Conservation (phyloP, 2,888 invertebrate genomes). For the Oxystoma pomonae region DNA sequence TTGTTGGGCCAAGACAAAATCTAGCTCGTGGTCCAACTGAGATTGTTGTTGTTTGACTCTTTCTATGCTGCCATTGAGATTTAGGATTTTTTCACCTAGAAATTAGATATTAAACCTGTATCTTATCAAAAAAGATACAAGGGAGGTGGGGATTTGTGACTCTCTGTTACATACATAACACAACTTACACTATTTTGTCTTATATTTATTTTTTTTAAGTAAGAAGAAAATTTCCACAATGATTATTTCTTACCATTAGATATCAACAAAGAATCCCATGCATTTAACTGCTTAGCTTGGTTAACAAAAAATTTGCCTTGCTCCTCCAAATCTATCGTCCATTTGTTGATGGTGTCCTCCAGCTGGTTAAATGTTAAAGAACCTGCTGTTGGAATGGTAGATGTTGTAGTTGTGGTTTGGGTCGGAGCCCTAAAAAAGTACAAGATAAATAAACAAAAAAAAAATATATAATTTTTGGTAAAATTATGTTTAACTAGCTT, state of each 20-base stretch:
- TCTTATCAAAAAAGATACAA: too few species aligned
- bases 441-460: too few species aligned
- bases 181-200: too few species aligned
- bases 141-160: too few species aligned
- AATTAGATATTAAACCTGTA: too few species aligned
- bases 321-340: conserved; percentile 88
- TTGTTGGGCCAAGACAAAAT: conserved; percentile 90
- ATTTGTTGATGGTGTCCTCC: conserved; percentile 91
- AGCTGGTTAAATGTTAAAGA: conserved; percentile 77
- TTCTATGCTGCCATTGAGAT: conserved; percentile 82
- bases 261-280: conserved; percentile 89
- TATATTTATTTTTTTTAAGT: neutral
- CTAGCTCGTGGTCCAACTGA: conserved; percentile 86
- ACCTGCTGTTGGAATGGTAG: conserved; percentile 40
- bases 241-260: conserved; percentile 62
- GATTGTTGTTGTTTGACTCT: conserved; percentile 85
- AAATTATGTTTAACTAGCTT: too few species aligned
- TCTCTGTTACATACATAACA: too few species aligned
- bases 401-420: conserved; percentile 31
- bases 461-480: too few species aligned
- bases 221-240: neutral
- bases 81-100: conserved; percentile 74
- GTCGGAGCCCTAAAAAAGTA: conserved; percentile 29
- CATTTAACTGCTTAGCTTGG: conserved; percentile 93
- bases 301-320: conserved; percentile 90